Percentiles rank a stretch among this genome's conserved stretches.
Conservation (phyloP, 92 coral and sea anemone genomes). For the Paramuricea clavata region DNA sequence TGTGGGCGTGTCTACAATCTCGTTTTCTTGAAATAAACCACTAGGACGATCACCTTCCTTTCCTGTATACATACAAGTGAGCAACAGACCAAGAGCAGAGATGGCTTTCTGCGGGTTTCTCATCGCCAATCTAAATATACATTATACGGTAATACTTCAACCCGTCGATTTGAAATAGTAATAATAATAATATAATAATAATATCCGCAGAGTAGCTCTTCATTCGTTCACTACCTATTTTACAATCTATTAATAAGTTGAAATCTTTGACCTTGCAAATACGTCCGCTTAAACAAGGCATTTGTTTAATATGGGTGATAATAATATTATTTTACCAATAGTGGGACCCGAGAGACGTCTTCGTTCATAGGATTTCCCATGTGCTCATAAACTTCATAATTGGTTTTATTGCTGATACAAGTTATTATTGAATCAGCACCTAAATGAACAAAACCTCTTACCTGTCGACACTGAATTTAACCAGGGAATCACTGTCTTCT, state of each 20-base stretch:
- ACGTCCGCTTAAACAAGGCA: no score
- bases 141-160: no score
- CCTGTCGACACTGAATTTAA: conserved; percentile 98
- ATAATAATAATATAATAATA: no score
- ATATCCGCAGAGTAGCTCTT: no score
- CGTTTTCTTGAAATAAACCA: conserved; percentile 86
- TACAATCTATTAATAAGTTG: no score
- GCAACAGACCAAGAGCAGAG: conserved; percentile 87
- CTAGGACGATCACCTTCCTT: conserved; percentile 96
- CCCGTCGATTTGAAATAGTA: no score
- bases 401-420: background rate
- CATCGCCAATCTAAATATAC: conserved; percentile 82
- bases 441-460: conserved; percentile 18
- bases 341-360: no score
- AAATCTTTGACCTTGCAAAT: no score
- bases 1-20: conserved; percentile 85
- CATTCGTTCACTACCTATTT: no score
- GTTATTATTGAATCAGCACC: background rate
- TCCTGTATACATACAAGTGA: conserved; percentile 98
- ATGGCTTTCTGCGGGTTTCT: conserved; percentile 96
- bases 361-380: no score
- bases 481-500: conserved; percentile 89
- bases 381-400: background rate
- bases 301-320: no score
- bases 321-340: no score